phyloP scores from a whole-genome alignment of 2,888 invertebrate genomes.

The Archaeoteleia sp. region DNA sequence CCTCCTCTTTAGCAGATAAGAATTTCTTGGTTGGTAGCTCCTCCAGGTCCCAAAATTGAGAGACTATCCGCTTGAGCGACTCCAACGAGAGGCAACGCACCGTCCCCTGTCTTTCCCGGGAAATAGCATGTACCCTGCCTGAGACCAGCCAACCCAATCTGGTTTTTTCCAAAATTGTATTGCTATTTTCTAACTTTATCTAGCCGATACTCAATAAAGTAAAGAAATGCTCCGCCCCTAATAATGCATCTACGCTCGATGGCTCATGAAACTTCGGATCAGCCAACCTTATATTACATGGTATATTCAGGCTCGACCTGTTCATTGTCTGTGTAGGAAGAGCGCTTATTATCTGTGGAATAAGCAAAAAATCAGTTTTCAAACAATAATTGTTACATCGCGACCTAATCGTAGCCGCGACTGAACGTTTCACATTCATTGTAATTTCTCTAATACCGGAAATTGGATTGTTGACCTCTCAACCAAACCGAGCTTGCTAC shows the following conservation, averaged over 20 bases:
- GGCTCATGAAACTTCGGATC: conserved; percentile 16
- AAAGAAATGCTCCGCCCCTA: conserved; percentile 16
- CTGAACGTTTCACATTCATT: conserved; percentile 9
- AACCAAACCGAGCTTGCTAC: conserved; percentile 7
- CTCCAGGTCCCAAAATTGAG: conserved; percentile 15
- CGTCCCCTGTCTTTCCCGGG: not conserved
- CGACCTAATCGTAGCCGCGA: conserved; percentile 17
- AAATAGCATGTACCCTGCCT: not conserved
- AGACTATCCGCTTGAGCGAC: not conserved
- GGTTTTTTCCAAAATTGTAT: conserved; percentile 8
- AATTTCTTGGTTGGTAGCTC: conserved; percentile 5
- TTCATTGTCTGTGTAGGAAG: conserved; percentile 20
- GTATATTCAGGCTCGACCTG: conserved; percentile 7
- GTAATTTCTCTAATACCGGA: conserved; percentile 16
- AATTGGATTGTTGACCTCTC: conserved; percentile 8
- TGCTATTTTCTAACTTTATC: conserved; percentile 7
- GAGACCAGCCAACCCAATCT: conserved; percentile 13
- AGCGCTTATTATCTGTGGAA: conserved; percentile 16
- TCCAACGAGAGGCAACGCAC: not conserved
- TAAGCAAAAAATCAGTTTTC: conserved; percentile 12
- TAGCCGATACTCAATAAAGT: conserved; percentile 13
- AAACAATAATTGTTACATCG: conserved; percentile 13
- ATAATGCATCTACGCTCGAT: conserved; percentile 1
- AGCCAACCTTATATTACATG: conserved; percentile 19
- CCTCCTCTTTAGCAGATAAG: not conserved